Conservation (phyloP, 2,797 vertebrate species). For the Rhyacichthys aspro region DNA sequence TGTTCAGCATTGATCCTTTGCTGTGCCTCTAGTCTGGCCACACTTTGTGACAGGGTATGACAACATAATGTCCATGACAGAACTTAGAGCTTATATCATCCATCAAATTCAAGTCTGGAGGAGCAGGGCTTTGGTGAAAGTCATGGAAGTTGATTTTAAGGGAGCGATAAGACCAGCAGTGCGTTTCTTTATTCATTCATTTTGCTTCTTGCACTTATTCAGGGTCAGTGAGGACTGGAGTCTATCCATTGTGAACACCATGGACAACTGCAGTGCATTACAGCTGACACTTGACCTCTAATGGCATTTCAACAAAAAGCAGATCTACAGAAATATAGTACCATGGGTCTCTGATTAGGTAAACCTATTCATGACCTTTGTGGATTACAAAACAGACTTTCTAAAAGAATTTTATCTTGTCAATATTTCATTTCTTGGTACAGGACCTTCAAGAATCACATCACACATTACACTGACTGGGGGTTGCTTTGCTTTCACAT, state of each 20-base stretch:
- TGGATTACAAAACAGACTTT: background rate
- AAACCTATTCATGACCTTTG: background rate
- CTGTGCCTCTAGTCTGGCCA: constrained; percentile 42
- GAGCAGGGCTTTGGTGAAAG: constrained; percentile 32
- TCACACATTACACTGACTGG: too few relatives aligned
- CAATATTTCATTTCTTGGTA: too few relatives aligned
- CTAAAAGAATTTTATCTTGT: too few relatives aligned
- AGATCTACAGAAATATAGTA: constrained; percentile 3
- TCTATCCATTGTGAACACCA: background rate
- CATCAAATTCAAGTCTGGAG: constrained; percentile 46
- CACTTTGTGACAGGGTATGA: constrained; percentile 47
- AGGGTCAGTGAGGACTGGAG: constrained; percentile 3
- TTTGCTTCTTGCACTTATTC: constrained; percentile 4
- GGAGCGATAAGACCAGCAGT: background rate
- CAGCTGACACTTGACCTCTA: constrained; percentile 1
- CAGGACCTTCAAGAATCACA: too few relatives aligned
- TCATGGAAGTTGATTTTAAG: constrained; percentile 20
- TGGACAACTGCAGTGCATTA: constrained; percentile 3
- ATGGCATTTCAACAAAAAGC: constrained; percentile 3
- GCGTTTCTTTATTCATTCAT: constrained; percentile 15
- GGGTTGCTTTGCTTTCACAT: too few relatives aligned
- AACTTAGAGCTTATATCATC: constrained; percentile 28
- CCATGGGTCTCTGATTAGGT: background rate
- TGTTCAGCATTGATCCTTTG: constrained; percentile 53
- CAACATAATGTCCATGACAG: constrained; percentile 56